Evolutionary conservation across 2,113 vertebrate genomes (phyloP).

Genomic region (Corythoichthys haematopterus): DNA sequence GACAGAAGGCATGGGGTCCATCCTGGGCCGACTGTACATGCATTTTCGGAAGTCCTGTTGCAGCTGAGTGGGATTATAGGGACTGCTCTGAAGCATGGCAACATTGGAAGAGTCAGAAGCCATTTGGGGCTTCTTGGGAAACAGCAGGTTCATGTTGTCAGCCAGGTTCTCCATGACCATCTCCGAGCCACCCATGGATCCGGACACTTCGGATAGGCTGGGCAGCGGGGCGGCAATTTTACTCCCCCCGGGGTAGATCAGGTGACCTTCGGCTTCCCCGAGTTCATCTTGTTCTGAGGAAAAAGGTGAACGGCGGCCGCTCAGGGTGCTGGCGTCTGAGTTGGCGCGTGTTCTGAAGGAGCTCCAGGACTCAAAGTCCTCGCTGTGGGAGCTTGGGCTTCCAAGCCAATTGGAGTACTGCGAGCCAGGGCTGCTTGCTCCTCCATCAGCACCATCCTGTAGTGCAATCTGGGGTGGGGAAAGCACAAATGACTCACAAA

Average conservation of each 20-base stretch:
- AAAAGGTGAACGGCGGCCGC: conserved; percentile 88
- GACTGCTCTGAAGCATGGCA: conserved; percentile 80
- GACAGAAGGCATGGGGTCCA: conserved; percentile 78
- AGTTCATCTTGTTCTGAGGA: conserved; percentile 89
- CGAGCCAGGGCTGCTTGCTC: conserved; percentile 80
- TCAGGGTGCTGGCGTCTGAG: conserved; percentile 93
- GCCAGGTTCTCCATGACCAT: conserved; percentile 88
- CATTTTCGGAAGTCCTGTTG: conserved; percentile 85
- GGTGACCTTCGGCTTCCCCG: conserved; percentile 82
- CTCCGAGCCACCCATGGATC: conserved; percentile 75
- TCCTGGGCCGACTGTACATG: conserved; percentile 78
- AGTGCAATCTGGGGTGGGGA: conserved; percentile 67
- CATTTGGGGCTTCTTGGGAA: conserved; percentile 75
- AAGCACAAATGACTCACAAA: conserved; percentile 10
- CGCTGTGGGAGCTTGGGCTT: conserved; percentile 90
- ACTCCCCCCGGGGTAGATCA: conserved; percentile 79
- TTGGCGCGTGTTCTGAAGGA: conserved; percentile 89
- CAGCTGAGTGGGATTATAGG: conserved; percentile 74
- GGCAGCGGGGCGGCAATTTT: conserved; percentile 87
- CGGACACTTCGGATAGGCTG: conserved; percentile 87
- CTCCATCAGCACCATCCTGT: conserved; percentile 81
- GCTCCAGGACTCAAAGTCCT: conserved; percentile 92
- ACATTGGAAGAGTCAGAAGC: conserved; percentile 77
- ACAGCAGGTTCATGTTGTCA: conserved; percentile 92
- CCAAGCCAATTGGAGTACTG: conserved; percentile 93